Evolutionary conservation across 2,888 invertebrate species (phyloP).

Genomic region (Cantharis flavilabris): DNA sequence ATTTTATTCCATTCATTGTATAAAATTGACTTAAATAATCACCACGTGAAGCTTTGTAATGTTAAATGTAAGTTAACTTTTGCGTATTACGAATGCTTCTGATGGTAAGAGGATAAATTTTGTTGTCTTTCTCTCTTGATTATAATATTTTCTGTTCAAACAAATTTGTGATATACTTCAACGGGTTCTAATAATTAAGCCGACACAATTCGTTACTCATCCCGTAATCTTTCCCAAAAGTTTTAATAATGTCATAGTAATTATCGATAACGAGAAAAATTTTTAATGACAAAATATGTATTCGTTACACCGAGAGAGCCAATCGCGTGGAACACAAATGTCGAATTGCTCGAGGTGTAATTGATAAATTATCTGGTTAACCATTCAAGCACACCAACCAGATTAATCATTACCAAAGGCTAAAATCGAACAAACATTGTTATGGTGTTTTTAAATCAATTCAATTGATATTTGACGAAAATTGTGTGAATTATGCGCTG

Average conservation of each 20-base stretch:
- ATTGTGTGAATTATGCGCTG: neutral
- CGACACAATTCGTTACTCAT: neutral
- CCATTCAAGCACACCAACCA: neutral
- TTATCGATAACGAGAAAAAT: neutral
- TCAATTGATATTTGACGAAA: neutral
- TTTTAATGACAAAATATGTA: neutral
- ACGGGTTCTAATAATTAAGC: neutral
- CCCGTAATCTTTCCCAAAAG: neutral
- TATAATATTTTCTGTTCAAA: neutral
- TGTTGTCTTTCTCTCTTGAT: neutral
- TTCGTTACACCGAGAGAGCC: neutral
- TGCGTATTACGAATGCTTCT: conserved; percentile 4
- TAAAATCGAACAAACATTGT: neutral
- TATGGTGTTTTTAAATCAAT: neutral
- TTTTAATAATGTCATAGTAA: neutral
- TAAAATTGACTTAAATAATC: conserved; percentile 3
- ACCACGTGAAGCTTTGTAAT: conserved; percentile 4
- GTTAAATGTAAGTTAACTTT: conserved; percentile 5
- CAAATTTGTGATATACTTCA: neutral
- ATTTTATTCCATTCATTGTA: neutral
- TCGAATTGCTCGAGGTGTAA: neutral
- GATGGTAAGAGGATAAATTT: conserved; percentile 9
- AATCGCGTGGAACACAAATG: neutral
- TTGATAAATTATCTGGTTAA: neutral
- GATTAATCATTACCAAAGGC: neutral